Evolutionary conservation across 2,888 invertebrate species (phyloP).

Genomic region (Alsophila aescularia): DNA sequence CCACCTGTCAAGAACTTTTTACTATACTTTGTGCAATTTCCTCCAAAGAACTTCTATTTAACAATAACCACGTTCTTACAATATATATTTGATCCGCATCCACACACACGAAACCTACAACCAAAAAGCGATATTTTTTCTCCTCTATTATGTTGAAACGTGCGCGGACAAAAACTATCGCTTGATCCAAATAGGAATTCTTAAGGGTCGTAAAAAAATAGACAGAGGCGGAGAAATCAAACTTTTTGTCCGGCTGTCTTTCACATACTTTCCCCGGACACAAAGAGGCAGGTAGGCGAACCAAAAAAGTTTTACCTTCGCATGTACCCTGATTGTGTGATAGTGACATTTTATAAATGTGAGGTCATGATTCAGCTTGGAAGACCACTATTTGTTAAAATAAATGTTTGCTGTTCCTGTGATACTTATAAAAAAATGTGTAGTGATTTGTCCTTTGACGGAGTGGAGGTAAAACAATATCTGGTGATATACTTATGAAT

Average conservation of each 20-base stretch:
- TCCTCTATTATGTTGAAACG: conserved; percentile 50
- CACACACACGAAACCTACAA: conserved; percentile 69
- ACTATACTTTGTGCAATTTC: conserved; percentile 27
- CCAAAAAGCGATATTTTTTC: conserved; percentile 60
- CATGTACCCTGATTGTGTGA: conserved; percentile 62
- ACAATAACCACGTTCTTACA: conserved; percentile 51
- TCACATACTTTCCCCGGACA: conserved; percentile 78
- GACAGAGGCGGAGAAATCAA: conserved; percentile 66
- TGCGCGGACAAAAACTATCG: conserved; percentile 67
- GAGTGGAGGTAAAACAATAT: no score
- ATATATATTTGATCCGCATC: conserved; percentile 50
- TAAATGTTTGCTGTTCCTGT: not conserved
- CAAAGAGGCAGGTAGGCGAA: conserved; percentile 74
- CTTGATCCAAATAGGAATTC: conserved; percentile 74
- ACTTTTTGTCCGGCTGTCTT: conserved; percentile 69
- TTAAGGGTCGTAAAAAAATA: conserved; percentile 63
- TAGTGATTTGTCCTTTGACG: no score
- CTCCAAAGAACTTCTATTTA: conserved; percentile 43
- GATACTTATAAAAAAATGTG: no score
- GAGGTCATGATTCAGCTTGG: conserved; percentile 59
- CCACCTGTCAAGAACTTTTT: not conserved
- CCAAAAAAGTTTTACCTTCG: conserved; percentile 56
- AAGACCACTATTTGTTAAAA: conserved; percentile 10
- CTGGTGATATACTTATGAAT: no score
- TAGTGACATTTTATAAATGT: conserved; percentile 74